A percentile compares a stretch with the other conserved stretches of the same genome.
Conservation (phyloP, 1,140 invertebrate species). For the Drosophila littoralis region DNA sequence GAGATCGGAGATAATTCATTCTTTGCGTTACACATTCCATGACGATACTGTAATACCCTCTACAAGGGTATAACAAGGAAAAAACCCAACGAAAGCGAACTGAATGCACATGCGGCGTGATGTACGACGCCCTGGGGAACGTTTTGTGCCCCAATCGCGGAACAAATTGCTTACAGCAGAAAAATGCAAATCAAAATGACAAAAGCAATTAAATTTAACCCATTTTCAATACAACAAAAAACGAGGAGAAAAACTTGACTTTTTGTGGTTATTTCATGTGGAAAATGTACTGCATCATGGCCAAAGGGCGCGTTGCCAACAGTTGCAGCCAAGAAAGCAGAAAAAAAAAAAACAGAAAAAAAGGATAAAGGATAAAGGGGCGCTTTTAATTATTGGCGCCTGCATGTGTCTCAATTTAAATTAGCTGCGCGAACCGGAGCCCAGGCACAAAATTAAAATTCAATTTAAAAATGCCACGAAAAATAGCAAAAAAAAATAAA, state of each 20-base stretch:
- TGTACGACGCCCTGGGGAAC: slow-evolving; percentile 73
- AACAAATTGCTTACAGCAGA: slow-evolving; percentile 73
- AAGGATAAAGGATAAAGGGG: slow-evolving; percentile 56
- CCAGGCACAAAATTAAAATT: slow-evolving; percentile 72
- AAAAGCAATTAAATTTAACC: slow-evolving; percentile 83
- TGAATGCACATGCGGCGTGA: slow-evolving; percentile 54
- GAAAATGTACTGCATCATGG: slow-evolving; percentile 83
- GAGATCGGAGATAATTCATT: no score
- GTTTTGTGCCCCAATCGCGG: slow-evolving; percentile 51
- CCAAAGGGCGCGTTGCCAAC: slow-evolving; percentile 54
- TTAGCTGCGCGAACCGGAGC: slow-evolving; percentile 61
- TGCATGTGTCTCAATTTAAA: slow-evolving; percentile 83
- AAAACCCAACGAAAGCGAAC: slow-evolving; percentile 14
- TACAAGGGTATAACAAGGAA: not conserved
- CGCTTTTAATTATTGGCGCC: slow-evolving; percentile 78
- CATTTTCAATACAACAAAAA: slow-evolving; percentile 73
- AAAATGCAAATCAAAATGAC: slow-evolving; percentile 83
- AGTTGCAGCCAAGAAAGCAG: slow-evolving; percentile 54
- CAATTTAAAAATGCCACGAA: slow-evolving; percentile 81
- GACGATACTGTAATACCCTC: no score
- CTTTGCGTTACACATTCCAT: no score
- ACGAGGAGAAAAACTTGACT: slow-evolving; percentile 41
- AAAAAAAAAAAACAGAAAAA: slow-evolving; percentile 12
- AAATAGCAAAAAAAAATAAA: slow-evolving; percentile 50
- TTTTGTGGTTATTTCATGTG: slow-evolving; percentile 83